These are phyloP conservation scores for Macrophya alboannulata DNA, from an alignment of 2,888 invertebrate species.

Conservation along the genomic window DNA sequence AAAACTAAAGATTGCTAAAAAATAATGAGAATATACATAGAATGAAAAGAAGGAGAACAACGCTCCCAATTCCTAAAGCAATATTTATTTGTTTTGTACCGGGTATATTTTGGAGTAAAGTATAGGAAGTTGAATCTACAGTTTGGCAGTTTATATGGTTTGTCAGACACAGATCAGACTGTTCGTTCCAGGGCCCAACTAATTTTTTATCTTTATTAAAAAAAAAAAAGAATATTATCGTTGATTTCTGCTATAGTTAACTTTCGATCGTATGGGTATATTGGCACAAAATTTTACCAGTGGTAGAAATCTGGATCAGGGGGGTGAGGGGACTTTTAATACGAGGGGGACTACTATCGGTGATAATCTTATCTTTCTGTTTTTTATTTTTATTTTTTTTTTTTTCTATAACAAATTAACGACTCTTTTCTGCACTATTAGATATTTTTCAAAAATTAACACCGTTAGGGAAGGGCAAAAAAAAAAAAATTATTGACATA, in stretches of 20 bases:
- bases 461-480: neutral
- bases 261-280: conserved; percentile 67
- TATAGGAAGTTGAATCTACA: conserved; percentile 35
- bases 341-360: conserved; percentile 19
- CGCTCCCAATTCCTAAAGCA: conserved; percentile 39
- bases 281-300: conserved; percentile 79
- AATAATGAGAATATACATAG: neutral
- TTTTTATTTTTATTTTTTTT: too few species aligned
- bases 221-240: conserved; percentile 20
- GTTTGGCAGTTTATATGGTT: conserved; percentile 40
- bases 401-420: neutral
- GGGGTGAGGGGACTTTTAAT: conserved; percentile 2
- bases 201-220: neutral
- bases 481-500: conserved; percentile 63
- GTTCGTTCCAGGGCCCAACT: conserved; percentile 49
- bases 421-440: neutral
- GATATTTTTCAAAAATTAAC: conserved; percentile 25
- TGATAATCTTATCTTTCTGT: neutral
- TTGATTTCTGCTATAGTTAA: conserved; percentile 68
- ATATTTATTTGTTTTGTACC: conserved; percentile 30
- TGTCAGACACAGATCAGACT: conserved; percentile 47
- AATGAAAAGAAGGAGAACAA: neutral
- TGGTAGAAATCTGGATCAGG: conserved; percentile 68
- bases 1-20: neutral
- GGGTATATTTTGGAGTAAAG: conserved; percentile 29